A percentile compares a stretch with the other conserved stretches of the same genome.
These are phyloP conservation scores for Mythimna lalbum DNA, from an alignment of 2,888 invertebrate species.

Conservation along the genomic window DNA sequence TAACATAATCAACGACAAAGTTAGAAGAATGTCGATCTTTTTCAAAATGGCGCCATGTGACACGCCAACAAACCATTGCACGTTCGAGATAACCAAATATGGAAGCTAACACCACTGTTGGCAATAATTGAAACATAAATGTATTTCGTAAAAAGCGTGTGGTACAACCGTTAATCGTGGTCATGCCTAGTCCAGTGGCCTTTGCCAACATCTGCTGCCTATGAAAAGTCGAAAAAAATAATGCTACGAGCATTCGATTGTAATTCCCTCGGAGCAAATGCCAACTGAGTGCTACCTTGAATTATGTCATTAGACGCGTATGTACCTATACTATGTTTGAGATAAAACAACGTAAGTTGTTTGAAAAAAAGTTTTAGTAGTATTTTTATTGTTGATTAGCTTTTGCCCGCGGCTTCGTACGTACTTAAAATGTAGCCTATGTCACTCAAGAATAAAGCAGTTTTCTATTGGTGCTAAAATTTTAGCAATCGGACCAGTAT, in stretches of 20 bases:
- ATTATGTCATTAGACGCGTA: constrained; percentile 69
- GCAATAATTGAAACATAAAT: constrained; percentile 79
- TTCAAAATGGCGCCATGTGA: constrained; percentile 24
- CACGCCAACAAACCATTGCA: constrained; percentile 42
- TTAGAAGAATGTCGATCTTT: constrained; percentile 38
- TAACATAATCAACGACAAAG: constrained; percentile 37
- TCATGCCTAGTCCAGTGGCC: constrained; percentile 73
- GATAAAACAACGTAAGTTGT: background rate
- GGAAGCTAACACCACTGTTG: constrained; percentile 59
- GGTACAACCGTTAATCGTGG: constrained; percentile 75
- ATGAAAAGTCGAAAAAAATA: constrained; percentile 78
- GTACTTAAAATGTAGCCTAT: no score
- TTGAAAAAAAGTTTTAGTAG: background rate
- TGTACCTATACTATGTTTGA: constrained; percentile 20
- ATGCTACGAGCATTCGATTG: constrained; percentile 70
- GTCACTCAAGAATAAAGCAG: no score
- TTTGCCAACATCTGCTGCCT: constrained; percentile 84
- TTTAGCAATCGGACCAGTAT: no score
- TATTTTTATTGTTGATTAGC: background rate
- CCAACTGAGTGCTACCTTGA: constrained; percentile 68
- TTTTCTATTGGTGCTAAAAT: no score
- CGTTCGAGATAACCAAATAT: constrained; percentile 64
- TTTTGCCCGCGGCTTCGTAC: no score
- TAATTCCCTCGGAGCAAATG: constrained; percentile 71
- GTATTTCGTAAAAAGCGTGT: constrained; percentile 71